Percentiles rank a stretch among this genome's conserved stretches.
These are phyloP conservation scores for Pleuronectes platessa DNA, from an alignment of 2,113 vertebrate genomes.

Conservation along the genomic window DNA sequence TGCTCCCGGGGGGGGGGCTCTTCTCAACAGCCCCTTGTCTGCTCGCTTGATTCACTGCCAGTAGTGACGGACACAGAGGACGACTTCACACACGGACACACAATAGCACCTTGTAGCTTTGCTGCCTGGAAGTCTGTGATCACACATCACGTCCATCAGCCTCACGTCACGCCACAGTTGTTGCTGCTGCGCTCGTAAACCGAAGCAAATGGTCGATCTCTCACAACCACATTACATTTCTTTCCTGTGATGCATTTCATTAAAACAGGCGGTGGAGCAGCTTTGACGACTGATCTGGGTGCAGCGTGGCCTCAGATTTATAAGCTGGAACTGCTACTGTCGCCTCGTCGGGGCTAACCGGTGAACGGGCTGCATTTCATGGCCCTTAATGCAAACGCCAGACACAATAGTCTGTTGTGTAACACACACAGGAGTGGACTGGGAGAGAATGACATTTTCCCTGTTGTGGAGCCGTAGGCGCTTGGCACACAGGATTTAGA, in stretches of 20 bases:
- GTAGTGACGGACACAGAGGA: slow-evolving; percentile 76
- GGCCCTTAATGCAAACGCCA: slow-evolving; percentile 76
- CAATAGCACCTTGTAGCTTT: slow-evolving; percentile 59
- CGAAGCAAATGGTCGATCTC: slow-evolving; percentile 26
- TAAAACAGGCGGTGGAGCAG: slow-evolving; percentile 6
- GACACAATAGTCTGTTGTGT: slow-evolving; percentile 75
- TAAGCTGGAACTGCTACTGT: slow-evolving; percentile 61
- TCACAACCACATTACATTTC: slow-evolving; percentile 6
- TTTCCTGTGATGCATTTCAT: slow-evolving; percentile 42
- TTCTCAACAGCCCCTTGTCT: slow-evolving; percentile 48
- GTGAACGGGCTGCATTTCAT: slow-evolving; percentile 68
- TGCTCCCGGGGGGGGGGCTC: slow-evolving; percentile 58
- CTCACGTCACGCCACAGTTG: slow-evolving; percentile 1
- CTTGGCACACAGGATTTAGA: slow-evolving; percentile 51
- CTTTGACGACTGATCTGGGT: slow-evolving; percentile 60
- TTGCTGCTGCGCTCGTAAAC: slow-evolving; percentile 7
- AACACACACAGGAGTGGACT: slow-evolving; percentile 68
- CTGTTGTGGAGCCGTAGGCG: slow-evolving; percentile 59
- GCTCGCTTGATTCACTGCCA: slow-evolving; percentile 69
- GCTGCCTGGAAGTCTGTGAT: slow-evolving; percentile 40
- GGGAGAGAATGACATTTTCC: slow-evolving; percentile 24
- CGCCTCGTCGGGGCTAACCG: slow-evolving; percentile 48
- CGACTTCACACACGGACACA: slow-evolving; percentile 52
- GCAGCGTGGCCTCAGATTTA: slow-evolving; percentile 55
- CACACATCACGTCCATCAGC: slow-evolving; percentile 50